These are phyloP conservation scores for Thinocorus orbignyianus DNA, from an alignment of 2,113 vertebrate species.

Conservation along the genomic window DNA sequence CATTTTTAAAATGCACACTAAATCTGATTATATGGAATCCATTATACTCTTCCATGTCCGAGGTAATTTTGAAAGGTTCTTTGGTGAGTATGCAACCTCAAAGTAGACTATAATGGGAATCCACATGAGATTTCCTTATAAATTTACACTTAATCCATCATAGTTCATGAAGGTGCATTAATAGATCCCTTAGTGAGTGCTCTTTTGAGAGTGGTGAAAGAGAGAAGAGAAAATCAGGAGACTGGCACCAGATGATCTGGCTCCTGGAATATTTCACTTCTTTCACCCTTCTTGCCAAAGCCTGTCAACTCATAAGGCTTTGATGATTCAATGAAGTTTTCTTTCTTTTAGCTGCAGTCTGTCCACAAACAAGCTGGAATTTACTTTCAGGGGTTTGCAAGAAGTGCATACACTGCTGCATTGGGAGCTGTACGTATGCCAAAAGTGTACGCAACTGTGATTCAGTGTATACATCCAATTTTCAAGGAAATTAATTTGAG, in stretches of 20 bases:
- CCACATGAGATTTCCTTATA: not conserved
- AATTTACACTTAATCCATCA: not conserved
- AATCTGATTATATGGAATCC: not conserved
- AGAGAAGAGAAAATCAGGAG: not conserved
- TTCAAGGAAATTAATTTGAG: not conserved
- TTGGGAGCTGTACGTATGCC: not conserved
- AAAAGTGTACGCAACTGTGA: not conserved
- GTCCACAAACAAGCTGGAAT: not conserved
- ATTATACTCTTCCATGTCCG: not conserved
- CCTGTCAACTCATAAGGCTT: not conserved
- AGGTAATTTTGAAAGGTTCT: not conserved
- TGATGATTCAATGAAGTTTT: not conserved
- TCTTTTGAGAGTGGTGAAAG: not conserved
- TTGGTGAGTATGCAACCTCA: not conserved
- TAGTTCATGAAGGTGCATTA: not conserved
- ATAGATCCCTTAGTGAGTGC: not conserved
- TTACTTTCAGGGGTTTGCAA: not conserved
- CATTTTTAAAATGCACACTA: not conserved
- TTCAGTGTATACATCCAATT: not conserved
- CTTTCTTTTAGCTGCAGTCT: not conserved
- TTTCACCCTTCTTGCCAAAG: not conserved
- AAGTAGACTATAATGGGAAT: not conserved
- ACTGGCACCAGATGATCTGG: not conserved
- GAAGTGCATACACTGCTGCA: not conserved
- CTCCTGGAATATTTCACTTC: not conserved